Evolutionary conservation across 1,140 invertebrate genomes (phyloP).

Genomic region (Stegodyphus mimosarum): DNA sequence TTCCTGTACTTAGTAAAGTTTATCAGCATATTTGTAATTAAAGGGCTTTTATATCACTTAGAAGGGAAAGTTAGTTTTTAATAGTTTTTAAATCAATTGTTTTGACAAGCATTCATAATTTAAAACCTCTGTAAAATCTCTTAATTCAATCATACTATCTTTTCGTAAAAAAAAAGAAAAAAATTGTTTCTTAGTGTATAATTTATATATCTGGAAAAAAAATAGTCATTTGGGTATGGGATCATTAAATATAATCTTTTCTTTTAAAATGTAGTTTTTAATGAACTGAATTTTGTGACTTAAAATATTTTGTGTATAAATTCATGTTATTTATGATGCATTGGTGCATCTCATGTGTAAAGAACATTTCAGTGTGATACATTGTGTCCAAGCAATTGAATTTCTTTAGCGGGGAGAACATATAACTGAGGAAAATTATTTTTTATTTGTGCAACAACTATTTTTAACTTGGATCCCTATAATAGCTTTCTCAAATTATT

Average conservation of each 20-base stretch:
- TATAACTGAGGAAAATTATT: neutral
- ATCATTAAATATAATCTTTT: neutral
- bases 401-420: neutral
- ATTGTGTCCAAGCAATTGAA: conserved; percentile 29
- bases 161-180: no score
- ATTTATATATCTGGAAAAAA: no score
- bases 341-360: conserved; percentile 18
- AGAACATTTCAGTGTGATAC: neutral
- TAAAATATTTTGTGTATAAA: neutral
- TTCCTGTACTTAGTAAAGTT: neutral
- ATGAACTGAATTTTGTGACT: neutral
- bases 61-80: no score
- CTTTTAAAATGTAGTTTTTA: neutral
- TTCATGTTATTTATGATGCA: conserved; percentile 5
- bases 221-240: no score
- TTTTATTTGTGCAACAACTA: neutral
- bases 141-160: no score
- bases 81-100: no score
- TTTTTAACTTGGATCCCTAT: no score
- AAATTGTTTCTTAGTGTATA: no score
- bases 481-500: no score
- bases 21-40: neutral
- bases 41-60: neutral
- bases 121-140: no score
- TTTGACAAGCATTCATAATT: no score